Evolutionary conservation across 2,888 invertebrate species (phyloP), one percentile per base, ranked within the genome.

Genomic region (Dicranocentrus wangi): DNA sequence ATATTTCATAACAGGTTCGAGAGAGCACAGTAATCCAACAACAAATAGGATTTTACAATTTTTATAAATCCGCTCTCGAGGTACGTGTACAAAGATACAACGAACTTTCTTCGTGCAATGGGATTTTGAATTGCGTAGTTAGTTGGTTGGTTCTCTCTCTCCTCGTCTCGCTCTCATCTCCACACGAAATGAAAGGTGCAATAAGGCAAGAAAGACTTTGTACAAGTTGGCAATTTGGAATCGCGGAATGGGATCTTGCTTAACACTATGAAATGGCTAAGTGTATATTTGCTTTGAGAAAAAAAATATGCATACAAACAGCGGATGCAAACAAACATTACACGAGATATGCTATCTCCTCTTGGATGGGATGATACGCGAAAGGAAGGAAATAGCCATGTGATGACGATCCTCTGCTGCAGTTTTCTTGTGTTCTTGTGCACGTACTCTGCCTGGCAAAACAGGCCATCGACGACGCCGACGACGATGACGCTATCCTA

Each of bases 51-150:
- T 47, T 39, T 47, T 17, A n/a, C 8, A 32, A 32, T 32, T 47
- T 47, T 2, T 17, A 47, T 17, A 47, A 7, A n/a, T n/a, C 15
- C 3, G 17, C 47, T 47, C 2, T 5, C 3, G 15, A 47, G 47
- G n/a, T 5, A 47, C 5, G 47, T 3, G 47, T 3, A 17, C 15
- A 5, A 65, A 55, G 69, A 69, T 77, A 58, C 77, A 77, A 77
- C 77, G 69, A 77, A 77, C 77, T 77, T 77, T 77, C 55, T 76
- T 68, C 58, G 58, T 13, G 21, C 15, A 19, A 28, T n/a, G 28
- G 39, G 42, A 68, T 25, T 32, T 58, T 77, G 13, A 21, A 69
- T 61, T 60, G 60, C 61, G 42, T 77, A 27, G 61, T 60, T 17
- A 21, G 10, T 32, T 3, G 10, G 3, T 25, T 23, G 15, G 21